Evolutionary conservation across 2,797 vertebrate genomes (phyloP).

Genomic region (Paramormyrops hopkinsi): DNA sequence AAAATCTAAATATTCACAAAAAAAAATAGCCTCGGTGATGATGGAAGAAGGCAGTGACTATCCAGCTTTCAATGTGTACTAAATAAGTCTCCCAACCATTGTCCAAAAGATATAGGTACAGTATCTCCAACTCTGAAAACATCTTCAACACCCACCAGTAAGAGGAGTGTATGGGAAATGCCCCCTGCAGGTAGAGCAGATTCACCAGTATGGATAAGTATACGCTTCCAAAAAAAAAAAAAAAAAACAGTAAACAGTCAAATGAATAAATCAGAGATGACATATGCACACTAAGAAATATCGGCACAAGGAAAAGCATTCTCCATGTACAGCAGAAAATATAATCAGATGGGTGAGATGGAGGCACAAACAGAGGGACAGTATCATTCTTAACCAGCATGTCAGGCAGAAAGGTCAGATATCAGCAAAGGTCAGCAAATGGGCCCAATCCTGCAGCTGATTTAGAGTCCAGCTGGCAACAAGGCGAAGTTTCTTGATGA

Average conservation of each 20-base stretch:
- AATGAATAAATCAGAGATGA: not conserved
- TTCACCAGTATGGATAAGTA: not conserved
- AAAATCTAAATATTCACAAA: not conserved
- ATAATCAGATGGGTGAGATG: not conserved
- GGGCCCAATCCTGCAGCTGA: constrained; percentile 6
- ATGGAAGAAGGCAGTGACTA: not conserved
- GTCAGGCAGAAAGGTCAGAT: not conserved
- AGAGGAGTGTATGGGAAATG: not conserved
- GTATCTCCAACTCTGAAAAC: not conserved
- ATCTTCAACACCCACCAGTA: not conserved
- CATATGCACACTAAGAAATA: not conserved
- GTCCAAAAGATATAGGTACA: not conserved
- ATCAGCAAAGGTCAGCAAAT: constrained; percentile 11
- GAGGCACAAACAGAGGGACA: not conserved
- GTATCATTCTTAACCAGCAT: not conserved
- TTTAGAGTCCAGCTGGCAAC: not conserved
- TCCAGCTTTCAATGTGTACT: not conserved
- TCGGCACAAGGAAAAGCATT: not conserved
- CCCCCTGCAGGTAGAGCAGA: not conserved
- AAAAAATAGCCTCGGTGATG: not conserved
- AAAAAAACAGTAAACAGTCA: not conserved
- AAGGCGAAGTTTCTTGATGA: not conserved
- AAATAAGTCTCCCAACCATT: not conserved
- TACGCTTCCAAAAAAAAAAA: not conserved
- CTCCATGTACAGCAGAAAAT: not conserved